Evolutionary conservation across 2,888 invertebrate genomes (phyloP).

Genomic region (Nycteola revayana): DNA sequence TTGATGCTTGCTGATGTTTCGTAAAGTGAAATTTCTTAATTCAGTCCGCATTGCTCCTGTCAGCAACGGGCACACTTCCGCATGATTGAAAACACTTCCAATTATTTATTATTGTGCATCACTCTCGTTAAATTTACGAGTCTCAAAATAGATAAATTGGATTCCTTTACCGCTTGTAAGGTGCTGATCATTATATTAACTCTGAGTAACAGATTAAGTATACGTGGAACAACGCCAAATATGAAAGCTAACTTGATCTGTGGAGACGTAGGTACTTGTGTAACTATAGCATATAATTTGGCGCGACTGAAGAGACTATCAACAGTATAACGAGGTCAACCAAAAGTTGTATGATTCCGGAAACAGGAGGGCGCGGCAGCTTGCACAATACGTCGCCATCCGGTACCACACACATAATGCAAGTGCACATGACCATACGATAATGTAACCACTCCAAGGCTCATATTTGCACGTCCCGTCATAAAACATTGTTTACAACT

Average conservation of each 20-base stretch:
- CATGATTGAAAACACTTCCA: constrained; percentile 38
- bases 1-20: constrained; percentile 34
- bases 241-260: too few species aligned
- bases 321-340: constrained; percentile 17
- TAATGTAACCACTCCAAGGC: constrained; percentile 28
- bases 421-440: constrained; percentile 29
- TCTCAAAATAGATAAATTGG: constrained; percentile 24
- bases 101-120: constrained; percentile 22
- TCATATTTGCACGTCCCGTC: constrained; percentile 39
- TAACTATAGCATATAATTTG: too few species aligned
- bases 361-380: constrained; percentile 51
- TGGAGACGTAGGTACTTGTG: too few species aligned
- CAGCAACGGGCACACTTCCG: constrained; percentile 40
- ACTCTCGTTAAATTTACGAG: constrained; percentile 35
- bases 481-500: constrained; percentile 43
- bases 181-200: too few species aligned
- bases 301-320: too few species aligned
- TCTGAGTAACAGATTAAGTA: too few species aligned
- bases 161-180: too few species aligned
- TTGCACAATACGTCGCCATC: constrained; percentile 58
- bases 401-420: constrained; percentile 37
- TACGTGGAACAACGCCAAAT: too few species aligned
- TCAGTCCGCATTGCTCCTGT: constrained; percentile 40
- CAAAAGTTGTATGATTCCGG: constrained; percentile 37
- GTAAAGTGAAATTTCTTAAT: constrained; percentile 45